phyloP scores from a whole-genome alignment of 1,140 invertebrate genomes.

The Pemphigus obesinymphae region DNA sequence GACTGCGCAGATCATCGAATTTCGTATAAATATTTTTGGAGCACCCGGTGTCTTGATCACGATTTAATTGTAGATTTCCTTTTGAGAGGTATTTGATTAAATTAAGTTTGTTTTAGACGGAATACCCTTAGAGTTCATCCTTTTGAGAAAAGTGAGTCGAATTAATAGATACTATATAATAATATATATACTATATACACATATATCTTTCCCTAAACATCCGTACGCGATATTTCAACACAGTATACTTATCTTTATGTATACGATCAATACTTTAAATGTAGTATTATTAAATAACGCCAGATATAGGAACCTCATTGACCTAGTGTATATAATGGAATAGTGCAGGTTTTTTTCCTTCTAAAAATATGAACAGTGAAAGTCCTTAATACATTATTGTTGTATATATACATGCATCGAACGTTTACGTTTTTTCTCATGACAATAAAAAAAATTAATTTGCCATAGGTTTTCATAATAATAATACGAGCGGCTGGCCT shows the following conservation, averaged over 20 bases:
- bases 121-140: neutral
- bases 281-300: neutral
- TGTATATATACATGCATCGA: neutral
- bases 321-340: slow-evolving; percentile 16
- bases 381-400: slow-evolving; percentile 30
- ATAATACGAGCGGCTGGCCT: neutral
- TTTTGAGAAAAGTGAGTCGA: neutral
- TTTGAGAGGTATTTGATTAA: no score
- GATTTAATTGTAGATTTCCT: no score
- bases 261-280: neutral
- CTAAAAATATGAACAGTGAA: slow-evolving; percentile 29
- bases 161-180: neutral
- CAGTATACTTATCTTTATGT: neutral
- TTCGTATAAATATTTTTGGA: no score
- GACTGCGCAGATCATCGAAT: no score
- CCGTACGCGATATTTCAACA: neutral
- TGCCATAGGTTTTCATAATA: neutral
- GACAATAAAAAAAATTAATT: slow-evolving; percentile 9
- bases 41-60: no score
- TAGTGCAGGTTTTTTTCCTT: slow-evolving; percentile 31
- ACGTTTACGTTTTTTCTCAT: neutral
- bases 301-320: slow-evolving; percentile 15
- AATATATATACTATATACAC: neutral
- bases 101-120: no score
- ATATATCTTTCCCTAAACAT: no score